Evolutionary conservation across 2,797 vertebrate species (phyloP).

Genomic region (Yasuhikotakia modesta): DNA sequence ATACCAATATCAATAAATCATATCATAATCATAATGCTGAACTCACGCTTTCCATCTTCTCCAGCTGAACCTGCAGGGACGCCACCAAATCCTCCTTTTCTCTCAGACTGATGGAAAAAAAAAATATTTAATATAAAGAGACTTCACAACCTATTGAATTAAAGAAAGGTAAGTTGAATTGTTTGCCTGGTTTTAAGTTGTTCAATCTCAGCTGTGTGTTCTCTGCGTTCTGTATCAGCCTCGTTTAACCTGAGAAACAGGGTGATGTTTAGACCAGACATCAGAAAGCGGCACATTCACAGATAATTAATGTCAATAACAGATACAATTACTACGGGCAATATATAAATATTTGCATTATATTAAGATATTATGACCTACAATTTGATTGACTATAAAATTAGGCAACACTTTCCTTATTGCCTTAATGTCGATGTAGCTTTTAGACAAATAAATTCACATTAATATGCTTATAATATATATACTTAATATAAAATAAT

Average conservation of each 20-base stretch:
- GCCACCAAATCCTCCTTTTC: conserved; percentile 41
- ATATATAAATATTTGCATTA: background rate
- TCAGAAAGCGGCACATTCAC: background rate
- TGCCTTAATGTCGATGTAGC: too few species aligned
- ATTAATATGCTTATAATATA: background rate
- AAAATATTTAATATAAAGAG: background rate
- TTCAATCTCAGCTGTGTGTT: conserved; percentile 21
- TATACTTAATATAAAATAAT: too few species aligned
- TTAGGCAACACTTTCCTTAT: too few species aligned
- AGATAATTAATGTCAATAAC: background rate
- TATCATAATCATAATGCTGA: background rate
- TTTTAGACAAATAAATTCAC: too few species aligned
- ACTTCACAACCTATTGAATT: background rate
- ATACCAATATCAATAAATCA: background rate
- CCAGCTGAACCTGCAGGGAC: conserved; percentile 28
- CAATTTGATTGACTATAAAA: too few species aligned
- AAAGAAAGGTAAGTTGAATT: background rate
- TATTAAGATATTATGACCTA: too few species aligned
- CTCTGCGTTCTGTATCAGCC: background rate
- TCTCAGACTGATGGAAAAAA: conserved; percentile 25
- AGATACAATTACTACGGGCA: background rate
- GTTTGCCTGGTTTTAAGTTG: conserved; percentile 30
- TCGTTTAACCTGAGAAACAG: conserved; percentile 30
- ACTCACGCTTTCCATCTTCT: conserved; percentile 29
- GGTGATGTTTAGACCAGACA: background rate